phyloP scores from a whole-genome alignment of 53 echinoderm and acorn worm species.

The Temnopleurus reevesii region DNA sequence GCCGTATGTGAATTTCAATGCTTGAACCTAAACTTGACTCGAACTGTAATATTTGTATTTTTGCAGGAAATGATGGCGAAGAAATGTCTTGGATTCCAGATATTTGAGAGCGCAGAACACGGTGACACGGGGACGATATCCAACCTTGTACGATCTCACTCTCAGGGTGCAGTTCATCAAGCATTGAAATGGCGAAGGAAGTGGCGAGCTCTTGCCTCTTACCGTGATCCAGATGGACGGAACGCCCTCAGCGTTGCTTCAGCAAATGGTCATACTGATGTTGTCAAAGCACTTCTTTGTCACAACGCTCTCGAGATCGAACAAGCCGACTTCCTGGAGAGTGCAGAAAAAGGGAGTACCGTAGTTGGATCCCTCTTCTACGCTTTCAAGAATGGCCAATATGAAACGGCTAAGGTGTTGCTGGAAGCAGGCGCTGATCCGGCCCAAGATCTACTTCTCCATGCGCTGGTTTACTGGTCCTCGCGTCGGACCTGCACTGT shows the following conservation, averaged over 20 bases:
- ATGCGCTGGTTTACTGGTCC: slow-evolving; percentile 25
- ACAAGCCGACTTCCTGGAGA: not conserved
- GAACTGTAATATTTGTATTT: too few species aligned
- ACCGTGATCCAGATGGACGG: slow-evolving; percentile 20
- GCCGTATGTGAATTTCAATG: too few species aligned
- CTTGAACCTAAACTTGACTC: too few species aligned
- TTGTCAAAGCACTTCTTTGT: not conserved
- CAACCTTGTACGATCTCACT: not conserved
- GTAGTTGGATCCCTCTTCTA: slow-evolving; percentile 6
- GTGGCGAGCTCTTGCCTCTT: not conserved
- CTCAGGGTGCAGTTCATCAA: slow-evolving; percentile 4
- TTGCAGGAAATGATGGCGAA: not conserved
- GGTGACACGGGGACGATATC: not conserved
- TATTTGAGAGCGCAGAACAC: slow-evolving; percentile 7
- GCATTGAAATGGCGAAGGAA: slow-evolving; percentile 40
- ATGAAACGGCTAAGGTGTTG: not conserved
- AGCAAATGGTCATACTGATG: slow-evolving; percentile 32
- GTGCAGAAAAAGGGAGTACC: not conserved
- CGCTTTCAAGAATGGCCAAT: slow-evolving; percentile 39
- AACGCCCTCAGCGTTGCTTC: slow-evolving; percentile 46
- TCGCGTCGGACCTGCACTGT: not conserved
- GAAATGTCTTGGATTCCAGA: not conserved
- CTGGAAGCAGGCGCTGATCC: not conserved
- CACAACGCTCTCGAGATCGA: slow-evolving; percentile 10
- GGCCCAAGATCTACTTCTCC: not conserved